Conservation (phyloP, 2,888 invertebrate genomes). For the Odontomyia ornata region DNA sequence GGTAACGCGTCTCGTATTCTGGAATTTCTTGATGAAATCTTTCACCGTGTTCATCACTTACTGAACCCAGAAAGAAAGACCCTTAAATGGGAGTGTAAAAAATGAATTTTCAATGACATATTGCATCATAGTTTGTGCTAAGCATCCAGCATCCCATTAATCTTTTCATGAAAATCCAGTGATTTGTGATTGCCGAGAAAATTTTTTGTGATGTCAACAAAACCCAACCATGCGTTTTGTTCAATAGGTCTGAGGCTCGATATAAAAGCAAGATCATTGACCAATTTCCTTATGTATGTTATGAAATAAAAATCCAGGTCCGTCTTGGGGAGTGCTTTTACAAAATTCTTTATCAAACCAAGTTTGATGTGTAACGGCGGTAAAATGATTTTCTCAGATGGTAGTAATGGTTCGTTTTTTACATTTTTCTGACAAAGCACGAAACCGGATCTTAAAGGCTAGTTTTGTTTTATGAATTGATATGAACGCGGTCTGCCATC, state of each 20-base stretch:
- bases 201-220: not conserved
- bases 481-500: too few species aligned
- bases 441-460: too few species aligned
- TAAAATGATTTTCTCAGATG: too few species aligned
- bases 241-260: not conserved
- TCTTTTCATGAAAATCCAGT: not conserved
- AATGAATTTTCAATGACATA: not conserved
- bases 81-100: not conserved
- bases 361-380: too few species aligned
- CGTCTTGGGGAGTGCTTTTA: too few species aligned
- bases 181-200: conserved; percentile 6
- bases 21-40: conserved; percentile 8
- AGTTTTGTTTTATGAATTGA: too few species aligned
- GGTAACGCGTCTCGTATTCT: not conserved
- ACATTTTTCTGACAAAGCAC: too few species aligned
- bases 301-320: too few species aligned
- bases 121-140: not conserved
- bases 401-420: too few species aligned
- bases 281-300: not conserved
- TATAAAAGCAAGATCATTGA: not conserved
- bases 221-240: not conserved
- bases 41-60: not conserved
- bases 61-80: not conserved
- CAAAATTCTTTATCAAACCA: too few species aligned
- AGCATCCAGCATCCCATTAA: not conserved